Conservation (phyloP, 2,797 vertebrate species). For the Fundulus diaphanus region DNA sequence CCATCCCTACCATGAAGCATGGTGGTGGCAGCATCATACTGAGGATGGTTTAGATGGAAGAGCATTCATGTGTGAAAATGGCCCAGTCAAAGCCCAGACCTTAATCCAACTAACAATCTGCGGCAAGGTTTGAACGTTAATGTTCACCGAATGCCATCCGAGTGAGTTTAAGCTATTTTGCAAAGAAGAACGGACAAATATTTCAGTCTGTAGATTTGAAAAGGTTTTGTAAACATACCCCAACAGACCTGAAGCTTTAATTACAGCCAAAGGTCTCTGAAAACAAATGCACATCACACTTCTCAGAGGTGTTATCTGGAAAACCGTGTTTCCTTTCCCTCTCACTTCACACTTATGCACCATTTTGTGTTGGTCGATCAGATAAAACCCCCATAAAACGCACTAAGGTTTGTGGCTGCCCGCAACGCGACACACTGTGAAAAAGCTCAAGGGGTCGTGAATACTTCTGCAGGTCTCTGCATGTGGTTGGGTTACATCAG, state of each 20-base stretch:
- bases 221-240: no score
- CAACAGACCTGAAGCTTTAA: no score
- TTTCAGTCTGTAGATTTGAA: no score
- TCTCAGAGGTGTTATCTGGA: not conserved
- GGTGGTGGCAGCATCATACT: not conserved
- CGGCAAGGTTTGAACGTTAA: no score
- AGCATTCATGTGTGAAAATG: not conserved
- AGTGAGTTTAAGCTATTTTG: no score
- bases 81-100: not conserved
- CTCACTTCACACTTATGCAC: not conserved
- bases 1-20: not conserved
- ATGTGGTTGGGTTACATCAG: not conserved
- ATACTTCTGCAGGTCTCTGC: not conserved
- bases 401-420: not conserved
- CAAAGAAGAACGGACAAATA: no score
- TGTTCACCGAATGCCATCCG: not conserved
- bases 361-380: not conserved
- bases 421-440: not conserved
- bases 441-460: not conserved
- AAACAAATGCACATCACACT: not conserved
- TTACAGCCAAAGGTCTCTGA: no score
- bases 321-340: not conserved
- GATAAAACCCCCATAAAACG: not conserved
- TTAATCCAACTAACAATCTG: not conserved
- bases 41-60: not conserved